phyloP scores from a whole-genome alignment of 2,888 invertebrate species.

The Lepeophtheirus nordmannii region DNA sequence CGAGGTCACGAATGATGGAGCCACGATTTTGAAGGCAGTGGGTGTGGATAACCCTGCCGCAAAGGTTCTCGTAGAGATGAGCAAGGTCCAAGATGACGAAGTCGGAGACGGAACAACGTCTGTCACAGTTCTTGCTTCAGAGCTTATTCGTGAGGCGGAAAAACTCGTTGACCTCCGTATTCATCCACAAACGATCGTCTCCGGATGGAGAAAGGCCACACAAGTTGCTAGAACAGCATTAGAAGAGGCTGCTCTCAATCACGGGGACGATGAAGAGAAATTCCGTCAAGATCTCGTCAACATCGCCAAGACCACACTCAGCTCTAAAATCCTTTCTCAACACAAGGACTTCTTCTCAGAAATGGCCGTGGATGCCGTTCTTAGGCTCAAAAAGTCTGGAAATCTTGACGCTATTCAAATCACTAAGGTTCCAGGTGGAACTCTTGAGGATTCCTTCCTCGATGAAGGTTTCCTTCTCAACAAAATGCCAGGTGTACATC shows the following conservation, averaged over 20 bases:
- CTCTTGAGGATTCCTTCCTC: constrained; percentile 82
- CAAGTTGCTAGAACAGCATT: constrained; percentile 69
- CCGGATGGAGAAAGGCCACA: constrained; percentile 82
- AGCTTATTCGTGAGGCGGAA: constrained; percentile 86
- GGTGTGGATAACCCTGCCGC: constrained; percentile 98
- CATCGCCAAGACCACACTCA: constrained; percentile 90
- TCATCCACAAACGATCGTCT: constrained; percentile 93
- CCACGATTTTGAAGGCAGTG: constrained; percentile 86
- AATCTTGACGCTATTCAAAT: constrained; percentile 91
- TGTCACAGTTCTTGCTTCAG: constrained; percentile 85
- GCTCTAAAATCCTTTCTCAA: constrained; percentile 92
- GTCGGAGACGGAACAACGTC: constrained; percentile 99
- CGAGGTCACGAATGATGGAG: constrained; percentile 97
- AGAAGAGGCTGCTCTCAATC: constrained; percentile 58
- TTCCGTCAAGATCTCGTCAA: constrained; percentile 67
- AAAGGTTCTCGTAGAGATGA: constrained; percentile 96
- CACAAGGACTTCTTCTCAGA: constrained; percentile 93
- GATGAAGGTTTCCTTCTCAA: constrained; percentile 81
- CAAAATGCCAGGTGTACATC: constrained; percentile 92
- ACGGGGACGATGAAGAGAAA: constrained; percentile 40
- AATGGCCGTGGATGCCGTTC: constrained; percentile 83
- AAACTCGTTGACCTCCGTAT: constrained; percentile 78
- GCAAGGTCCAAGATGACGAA: constrained; percentile 95
- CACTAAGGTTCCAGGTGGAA: constrained; percentile 88
- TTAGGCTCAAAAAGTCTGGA: constrained; percentile 85